Evolutionary conservation across 2,797 vertebrate species (phyloP).

Genomic region (Phataginus tricuspis): DNA sequence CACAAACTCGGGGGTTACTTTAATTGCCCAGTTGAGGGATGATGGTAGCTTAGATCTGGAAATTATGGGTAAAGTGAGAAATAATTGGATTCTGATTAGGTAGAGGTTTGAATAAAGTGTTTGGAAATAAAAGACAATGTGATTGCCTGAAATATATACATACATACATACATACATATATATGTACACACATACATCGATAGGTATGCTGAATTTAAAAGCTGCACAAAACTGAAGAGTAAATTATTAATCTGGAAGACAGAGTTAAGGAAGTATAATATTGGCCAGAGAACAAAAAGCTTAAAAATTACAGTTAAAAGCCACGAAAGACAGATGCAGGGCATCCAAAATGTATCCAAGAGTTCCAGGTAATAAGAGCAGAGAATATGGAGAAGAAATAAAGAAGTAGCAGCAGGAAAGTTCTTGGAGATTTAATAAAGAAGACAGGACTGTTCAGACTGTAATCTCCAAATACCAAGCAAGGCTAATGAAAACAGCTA

Average conservation of each 20-base stretch:
- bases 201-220: background rate
- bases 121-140: background rate
- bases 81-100: background rate
- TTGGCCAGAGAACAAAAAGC: background rate
- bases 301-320: background rate
- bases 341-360: background rate
- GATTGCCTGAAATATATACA: background rate
- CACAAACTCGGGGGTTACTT: background rate
- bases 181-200: background rate
- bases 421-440: background rate
- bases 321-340: background rate
- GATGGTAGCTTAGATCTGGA: background rate
- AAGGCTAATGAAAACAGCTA: background rate
- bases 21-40: background rate
- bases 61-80: background rate
- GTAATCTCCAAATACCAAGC: background rate
- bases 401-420: background rate
- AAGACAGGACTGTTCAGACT: background rate
- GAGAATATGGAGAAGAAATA: background rate
- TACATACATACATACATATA: background rate
- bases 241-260: constrained; percentile 6
- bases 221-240: background rate
- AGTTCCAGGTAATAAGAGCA: background rate
- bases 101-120: background rate
- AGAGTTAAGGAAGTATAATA: background rate